Evolutionary conservation across 1,140 invertebrate genomes (phyloP), one percentile per base, ranked within the genome.

Genomic region (Zaprionus ornatus): DNA sequence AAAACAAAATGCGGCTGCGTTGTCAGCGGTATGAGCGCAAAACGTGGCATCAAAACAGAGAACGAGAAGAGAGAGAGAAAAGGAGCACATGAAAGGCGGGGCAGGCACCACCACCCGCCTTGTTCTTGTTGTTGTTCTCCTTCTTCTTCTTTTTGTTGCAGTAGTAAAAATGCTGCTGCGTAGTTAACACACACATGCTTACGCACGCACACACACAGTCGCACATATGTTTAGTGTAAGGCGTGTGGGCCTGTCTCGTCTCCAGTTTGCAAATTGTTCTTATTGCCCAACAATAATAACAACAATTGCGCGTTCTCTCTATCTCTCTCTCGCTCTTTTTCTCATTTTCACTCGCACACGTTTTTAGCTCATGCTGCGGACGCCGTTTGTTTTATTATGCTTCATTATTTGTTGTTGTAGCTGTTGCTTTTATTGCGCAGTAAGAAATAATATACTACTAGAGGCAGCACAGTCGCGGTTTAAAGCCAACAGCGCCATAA

Each of bases 381-480:
- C 29, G 32, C 12, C 32, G 72, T 50, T 84, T 75, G 78, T 67
- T 83, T 87, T 84, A 88, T 90, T 86, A 85, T 87, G 84, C 74
- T 87, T 78, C 79, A 83, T 79, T 87, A 79, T 81, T 80, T 61
- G 13, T 70, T 73, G 40, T 59, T 79, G 73, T 52, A 80, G 48
- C 71, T 88, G 71, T 87, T 86, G 76, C 59, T 88, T 80, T 78
- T 87, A 87, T 87, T 87, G 83, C 84, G 84, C 83, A 87, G 80
- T 84, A 80, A 80, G 79, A 86, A 65, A 76, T 79, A 79, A 75
- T 79, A 72, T 52, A 77, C 64, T 62, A 70, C 63, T 56, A 72
- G 52, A 60, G 55, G 61, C 71, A 69, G 64, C 61, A 72, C 62
- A 65, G 29, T 29, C 21, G 55, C 40, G 29, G 35, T 61, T 55